A percentile compares a stretch with the other conserved stretches of the same genome.
These are phyloP conservation scores for Salpingus planirostris DNA, from an alignment of 2,888 invertebrate species.

Conservation along the genomic window DNA sequence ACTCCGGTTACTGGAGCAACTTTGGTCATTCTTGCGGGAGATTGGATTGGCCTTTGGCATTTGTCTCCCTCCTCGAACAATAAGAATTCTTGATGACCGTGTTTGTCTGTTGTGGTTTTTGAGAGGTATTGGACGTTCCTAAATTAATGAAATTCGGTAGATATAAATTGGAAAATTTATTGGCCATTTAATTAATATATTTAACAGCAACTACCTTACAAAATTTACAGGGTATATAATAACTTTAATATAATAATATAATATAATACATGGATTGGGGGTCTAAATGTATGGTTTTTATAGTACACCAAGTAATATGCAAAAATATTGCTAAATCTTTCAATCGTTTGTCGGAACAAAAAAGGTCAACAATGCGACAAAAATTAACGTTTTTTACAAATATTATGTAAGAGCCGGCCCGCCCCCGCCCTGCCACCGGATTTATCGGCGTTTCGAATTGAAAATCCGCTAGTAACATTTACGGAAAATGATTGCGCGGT, in stretches of 20 bases:
- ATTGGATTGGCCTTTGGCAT: no score
- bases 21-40: no score
- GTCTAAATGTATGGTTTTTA: slow-evolving; percentile 20
- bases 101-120: no score
- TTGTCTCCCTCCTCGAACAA: no score
- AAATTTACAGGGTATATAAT: slow-evolving; percentile 61
- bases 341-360: slow-evolving; percentile 39
- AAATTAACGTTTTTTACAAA: slow-evolving; percentile 25
- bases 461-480: no score
- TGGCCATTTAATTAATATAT: slow-evolving; percentile 64
- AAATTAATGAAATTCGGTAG: slow-evolving; percentile 1
- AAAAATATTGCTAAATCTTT: slow-evolving; percentile 46
- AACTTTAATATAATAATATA: slow-evolving; percentile 50
- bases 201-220: slow-evolving; percentile 67
- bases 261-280: slow-evolving; percentile 43
- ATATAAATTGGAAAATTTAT: slow-evolving; percentile 54
- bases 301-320: slow-evolving; percentile 43
- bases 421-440: no score
- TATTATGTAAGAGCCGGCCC: no score
- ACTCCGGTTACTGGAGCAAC: no score
- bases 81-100: neutral
- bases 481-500: no score
- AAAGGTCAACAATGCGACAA: slow-evolving; percentile 35
- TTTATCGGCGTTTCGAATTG: no score
- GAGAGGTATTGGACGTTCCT: no score